A percentile compares a stretch with the other conserved stretches of the same genome.
phyloP scores from a whole-genome alignment of 2,888 invertebrate genomes.

The Phragmatobia fuliginosa region DNA sequence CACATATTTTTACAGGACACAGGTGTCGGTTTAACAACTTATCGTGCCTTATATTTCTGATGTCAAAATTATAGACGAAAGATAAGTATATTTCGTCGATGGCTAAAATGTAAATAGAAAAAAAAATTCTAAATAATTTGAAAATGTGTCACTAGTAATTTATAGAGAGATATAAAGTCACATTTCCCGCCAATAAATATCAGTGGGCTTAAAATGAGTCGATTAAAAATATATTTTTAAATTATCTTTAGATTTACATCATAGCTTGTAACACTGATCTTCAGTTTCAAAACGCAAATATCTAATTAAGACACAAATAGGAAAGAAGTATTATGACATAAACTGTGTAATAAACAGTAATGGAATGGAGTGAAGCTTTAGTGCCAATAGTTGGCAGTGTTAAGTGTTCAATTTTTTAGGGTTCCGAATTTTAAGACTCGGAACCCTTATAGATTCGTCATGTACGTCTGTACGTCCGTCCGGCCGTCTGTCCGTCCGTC shows the following conservation, averaged over 20 bases:
- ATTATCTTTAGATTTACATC: neutral
- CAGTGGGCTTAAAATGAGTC: neutral
- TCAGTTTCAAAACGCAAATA: slow-evolving; percentile 10
- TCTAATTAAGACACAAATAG: slow-evolving; percentile 10
- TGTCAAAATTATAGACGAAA: too few relatives aligned
- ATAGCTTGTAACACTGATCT: neutral
- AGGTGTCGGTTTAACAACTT: too few relatives aligned
- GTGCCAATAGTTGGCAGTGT: neutral
- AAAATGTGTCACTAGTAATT: neutral
- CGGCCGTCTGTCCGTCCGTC: too few relatives aligned
- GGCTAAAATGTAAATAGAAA: too few relatives aligned
- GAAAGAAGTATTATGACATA: slow-evolving; percentile 3
- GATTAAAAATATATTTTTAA: slow-evolving; percentile 10
- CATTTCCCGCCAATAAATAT: slow-evolving; percentile 11
- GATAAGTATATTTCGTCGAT: too few relatives aligned
- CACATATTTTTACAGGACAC: too few relatives aligned
- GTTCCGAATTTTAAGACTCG: too few relatives aligned
- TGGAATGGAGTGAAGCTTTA: neutral
- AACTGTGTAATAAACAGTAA: slow-evolving; percentile 5
- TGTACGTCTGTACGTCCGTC: too few relatives aligned
- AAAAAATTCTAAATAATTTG: too few relatives aligned
- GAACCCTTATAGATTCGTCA: too few relatives aligned
- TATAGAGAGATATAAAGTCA: too few relatives aligned
- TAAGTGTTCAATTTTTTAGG: slow-evolving; percentile 1
- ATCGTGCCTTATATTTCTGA: too few relatives aligned